Conservation (phyloP, 2,797 vertebrate species). For the Pitangus sulphuratus region DNA sequence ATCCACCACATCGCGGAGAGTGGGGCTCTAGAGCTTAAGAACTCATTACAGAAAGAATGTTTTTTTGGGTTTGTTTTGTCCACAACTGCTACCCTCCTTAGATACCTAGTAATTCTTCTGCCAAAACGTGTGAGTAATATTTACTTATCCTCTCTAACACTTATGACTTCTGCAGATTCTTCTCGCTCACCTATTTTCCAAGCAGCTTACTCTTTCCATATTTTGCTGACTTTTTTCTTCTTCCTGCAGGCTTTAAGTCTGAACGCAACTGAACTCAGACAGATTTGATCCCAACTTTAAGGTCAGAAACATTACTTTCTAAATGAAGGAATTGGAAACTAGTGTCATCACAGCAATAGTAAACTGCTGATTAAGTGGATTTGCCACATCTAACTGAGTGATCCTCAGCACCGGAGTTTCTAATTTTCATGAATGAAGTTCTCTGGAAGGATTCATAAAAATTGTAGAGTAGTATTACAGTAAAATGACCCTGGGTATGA, state of each 20-base stretch:
- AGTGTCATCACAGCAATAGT: not conserved
- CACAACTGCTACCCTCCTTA: not conserved
- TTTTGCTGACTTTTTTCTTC: not conserved
- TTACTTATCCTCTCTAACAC: not conserved
- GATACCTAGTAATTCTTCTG: not conserved
- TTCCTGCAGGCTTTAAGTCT: not conserved
- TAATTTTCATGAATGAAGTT: not conserved
- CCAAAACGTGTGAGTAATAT: not conserved
- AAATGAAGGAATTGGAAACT: not conserved
- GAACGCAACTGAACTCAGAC: not conserved
- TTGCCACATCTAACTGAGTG: not conserved
- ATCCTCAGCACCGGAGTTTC: not conserved
- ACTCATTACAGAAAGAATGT: not conserved
- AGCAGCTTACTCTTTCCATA: not conserved
- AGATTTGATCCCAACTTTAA: not conserved
- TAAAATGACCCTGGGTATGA: not conserved
- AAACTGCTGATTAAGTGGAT: not conserved
- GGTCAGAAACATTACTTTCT: not conserved
- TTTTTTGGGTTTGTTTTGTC: not conserved
- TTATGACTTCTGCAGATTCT: not conserved
- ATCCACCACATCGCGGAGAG: not conserved
- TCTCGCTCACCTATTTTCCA: not conserved
- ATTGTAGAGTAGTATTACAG: not conserved
- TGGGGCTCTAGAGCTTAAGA: not conserved
- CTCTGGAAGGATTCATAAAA: not conserved